These are phyloP conservation scores for Cebus imitator DNA, from an alignment of 2,113 vertebrate species.

Conservation along the genomic window DNA sequence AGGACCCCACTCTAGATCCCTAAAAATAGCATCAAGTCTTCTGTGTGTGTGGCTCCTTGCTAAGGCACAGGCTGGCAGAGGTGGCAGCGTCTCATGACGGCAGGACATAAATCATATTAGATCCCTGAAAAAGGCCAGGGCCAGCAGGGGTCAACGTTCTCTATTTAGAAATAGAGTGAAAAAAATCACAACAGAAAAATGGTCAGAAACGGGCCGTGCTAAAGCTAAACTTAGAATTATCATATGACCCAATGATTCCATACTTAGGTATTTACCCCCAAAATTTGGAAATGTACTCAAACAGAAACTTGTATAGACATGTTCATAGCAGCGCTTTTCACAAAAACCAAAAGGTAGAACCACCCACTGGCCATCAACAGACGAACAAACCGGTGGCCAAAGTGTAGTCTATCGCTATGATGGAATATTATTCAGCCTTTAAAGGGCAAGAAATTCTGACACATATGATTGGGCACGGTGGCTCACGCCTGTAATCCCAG, in stretches of 20 bases:
- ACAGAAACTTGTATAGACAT: neutral
- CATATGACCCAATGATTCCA: neutral
- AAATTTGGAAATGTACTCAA: neutral
- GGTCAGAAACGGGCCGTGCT: neutral
- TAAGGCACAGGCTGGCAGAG: neutral
- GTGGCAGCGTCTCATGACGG: neutral
- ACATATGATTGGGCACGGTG: no score
- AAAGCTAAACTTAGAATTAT: neutral
- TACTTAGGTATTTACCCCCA: neutral
- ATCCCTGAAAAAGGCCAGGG: neutral
- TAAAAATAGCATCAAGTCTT: neutral
- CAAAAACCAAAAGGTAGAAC: neutral
- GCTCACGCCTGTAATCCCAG: no score
- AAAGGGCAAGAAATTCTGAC: neutral
- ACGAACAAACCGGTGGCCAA: neutral
- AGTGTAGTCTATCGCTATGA: neutral
- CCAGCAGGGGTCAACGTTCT: neutral
- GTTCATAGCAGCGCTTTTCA: neutral
- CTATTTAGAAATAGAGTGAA: neutral
- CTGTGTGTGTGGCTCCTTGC: neutral
- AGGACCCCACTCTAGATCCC: neutral
- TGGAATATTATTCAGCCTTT: neutral
- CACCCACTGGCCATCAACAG: neutral
- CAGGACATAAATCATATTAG: neutral
- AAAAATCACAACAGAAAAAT: neutral